Conservation (phyloP, 2,113 vertebrate species). For the Macaca fascicularis region T2T-MFA8v1.1 NC_088378.1:154626501-154627000, state of each 20-base stretch:
- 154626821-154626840: background rate
- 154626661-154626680: background rate
- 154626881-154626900: background rate
- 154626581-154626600: background rate
- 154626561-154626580: background rate
- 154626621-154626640: background rate
- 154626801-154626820: background rate
- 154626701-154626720: rapidly evolving
- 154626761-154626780: background rate
- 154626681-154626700: no score
- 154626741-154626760: no score
- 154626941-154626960: background rate
- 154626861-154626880: background rate
- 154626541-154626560: background rate
- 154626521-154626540: conserved; percentile 7
- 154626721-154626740: background rate
- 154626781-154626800: background rate
- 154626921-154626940: background rate
- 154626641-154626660: background rate
- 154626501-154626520: background rate
- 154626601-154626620: background rate
- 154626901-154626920: background rate
- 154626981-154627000: background rate
- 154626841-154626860: background rate
- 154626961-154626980: background rate